These are phyloP conservation scores for Himalopsyche kuldschensis DNA, from an alignment of 2,888 invertebrate species.

Conservation along the genomic window DNA sequence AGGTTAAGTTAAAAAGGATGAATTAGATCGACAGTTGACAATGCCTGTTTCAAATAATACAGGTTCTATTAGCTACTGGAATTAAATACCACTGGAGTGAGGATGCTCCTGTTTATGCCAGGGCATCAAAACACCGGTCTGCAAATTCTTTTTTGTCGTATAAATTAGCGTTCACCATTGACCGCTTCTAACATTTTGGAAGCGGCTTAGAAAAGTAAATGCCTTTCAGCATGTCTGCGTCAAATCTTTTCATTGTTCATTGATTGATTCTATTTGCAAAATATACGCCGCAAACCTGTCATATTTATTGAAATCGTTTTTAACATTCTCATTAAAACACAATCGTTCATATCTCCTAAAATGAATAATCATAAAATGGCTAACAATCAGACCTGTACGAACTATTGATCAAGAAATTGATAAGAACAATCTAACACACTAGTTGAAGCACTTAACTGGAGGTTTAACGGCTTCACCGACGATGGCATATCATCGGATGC, in stretches of 20 bases:
- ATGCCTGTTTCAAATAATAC: not conserved
- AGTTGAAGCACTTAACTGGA: too few relatives aligned
- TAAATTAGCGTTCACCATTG: not conserved
- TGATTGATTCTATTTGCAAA: not conserved
- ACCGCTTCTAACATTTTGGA: not conserved
- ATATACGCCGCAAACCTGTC: too few relatives aligned
- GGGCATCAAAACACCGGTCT: not conserved
- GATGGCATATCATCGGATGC: too few relatives aligned
- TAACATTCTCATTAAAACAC: too few relatives aligned
- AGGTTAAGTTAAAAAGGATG: too few relatives aligned
- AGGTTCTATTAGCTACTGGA: not conserved
- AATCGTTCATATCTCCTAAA: too few relatives aligned
- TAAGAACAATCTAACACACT: too few relatives aligned
- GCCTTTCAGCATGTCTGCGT: not conserved
- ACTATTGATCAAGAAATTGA: too few relatives aligned
- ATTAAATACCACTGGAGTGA: not conserved
- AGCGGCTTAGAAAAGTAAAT: not conserved
- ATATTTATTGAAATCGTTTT: too few relatives aligned
- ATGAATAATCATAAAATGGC: too few relatives aligned
- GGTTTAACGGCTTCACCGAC: too few relatives aligned
- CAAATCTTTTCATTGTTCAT: not conserved
- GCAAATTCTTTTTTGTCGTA: not conserved
- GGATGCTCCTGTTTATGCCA: not conserved
- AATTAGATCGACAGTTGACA: not conserved
- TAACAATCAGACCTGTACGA: too few relatives aligned